Conservation (phyloP, 2,113 vertebrate genomes). For the Phylloscopus trochilus region DNA sequence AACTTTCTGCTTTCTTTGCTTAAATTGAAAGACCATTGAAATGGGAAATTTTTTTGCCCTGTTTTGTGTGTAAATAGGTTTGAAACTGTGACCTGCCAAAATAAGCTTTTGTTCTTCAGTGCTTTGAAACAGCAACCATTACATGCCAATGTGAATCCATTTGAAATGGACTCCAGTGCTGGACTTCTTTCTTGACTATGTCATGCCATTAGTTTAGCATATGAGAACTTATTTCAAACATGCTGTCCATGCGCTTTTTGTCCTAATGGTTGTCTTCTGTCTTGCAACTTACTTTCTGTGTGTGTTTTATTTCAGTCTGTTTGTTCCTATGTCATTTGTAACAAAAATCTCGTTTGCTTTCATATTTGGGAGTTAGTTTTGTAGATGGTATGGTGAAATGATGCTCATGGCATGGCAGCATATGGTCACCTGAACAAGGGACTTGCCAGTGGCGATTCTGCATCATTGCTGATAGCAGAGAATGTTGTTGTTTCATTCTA, state of each 20-base stretch:
- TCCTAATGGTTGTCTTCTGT: background rate
- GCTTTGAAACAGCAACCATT: background rate
- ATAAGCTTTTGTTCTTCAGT: background rate
- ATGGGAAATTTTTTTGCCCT: background rate
- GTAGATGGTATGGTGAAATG: background rate
- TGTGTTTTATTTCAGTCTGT: background rate
- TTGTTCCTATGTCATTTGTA: background rate
- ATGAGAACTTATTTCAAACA: background rate
- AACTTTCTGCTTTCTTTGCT: background rate
- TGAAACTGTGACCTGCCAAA: background rate
- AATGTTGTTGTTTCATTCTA: background rate
- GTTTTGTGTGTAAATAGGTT: background rate
- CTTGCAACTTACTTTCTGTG: background rate
- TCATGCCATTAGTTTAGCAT: background rate
- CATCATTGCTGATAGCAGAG: background rate
- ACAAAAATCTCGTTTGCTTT: background rate
- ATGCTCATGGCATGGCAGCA: background rate
- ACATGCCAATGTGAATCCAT: background rate
- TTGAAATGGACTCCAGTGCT: background rate
- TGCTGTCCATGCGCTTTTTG: background rate
- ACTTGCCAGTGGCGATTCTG: background rate
- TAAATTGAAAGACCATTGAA: background rate
- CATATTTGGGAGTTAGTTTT: background rate
- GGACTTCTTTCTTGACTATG: background rate
- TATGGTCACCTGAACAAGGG: rapidly evolving